Percentiles rank a stretch among this genome's conserved stretches.
Evolutionary conservation across 2,797 vertebrate genomes (phyloP).

Genomic region (Centroberyx gerrardi): DNA sequence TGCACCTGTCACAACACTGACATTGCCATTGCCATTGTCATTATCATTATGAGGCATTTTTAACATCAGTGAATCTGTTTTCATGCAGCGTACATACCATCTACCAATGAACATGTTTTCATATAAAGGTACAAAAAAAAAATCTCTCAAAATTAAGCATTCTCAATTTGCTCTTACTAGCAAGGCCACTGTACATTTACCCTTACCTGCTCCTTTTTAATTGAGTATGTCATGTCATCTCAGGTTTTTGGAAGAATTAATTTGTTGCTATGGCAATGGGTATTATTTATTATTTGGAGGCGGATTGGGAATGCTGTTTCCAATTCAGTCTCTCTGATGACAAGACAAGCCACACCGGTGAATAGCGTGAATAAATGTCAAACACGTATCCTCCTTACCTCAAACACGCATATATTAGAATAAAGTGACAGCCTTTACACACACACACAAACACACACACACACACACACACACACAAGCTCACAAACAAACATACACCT

Average conservation of each 20-base stretch:
- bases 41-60: neutral
- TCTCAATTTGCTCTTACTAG: neutral
- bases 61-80: neutral
- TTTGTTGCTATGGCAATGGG: slow-evolving; percentile 40
- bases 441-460: neutral
- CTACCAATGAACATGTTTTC: neutral
- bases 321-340: slow-evolving; percentile 43
- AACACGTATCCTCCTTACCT: slow-evolving; percentile 41
- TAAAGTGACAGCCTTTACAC: slow-evolving; percentile 28
- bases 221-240: neutral
- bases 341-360: slow-evolving; percentile 36
- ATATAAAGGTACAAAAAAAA: neutral
- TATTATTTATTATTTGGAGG: slow-evolving; percentile 50
- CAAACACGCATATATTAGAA: slow-evolving; percentile 55
- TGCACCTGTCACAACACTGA: too few relatives aligned
- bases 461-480: neutral
- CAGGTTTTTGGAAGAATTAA: slow-evolving; percentile 19
- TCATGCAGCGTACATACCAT: neutral
- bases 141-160: neutral
- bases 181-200: neutral
- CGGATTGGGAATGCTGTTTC: slow-evolving; percentile 41
- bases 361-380: slow-evolving; percentile 47
- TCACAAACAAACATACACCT: neutral
- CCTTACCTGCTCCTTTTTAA: neutral
- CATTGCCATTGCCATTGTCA: neutral